Percentiles rank a stretch among this genome's conserved stretches.
Evolutionary conservation across 1,140 invertebrate genomes (phyloP).

Genomic region (Sycophila sp.): DNA sequence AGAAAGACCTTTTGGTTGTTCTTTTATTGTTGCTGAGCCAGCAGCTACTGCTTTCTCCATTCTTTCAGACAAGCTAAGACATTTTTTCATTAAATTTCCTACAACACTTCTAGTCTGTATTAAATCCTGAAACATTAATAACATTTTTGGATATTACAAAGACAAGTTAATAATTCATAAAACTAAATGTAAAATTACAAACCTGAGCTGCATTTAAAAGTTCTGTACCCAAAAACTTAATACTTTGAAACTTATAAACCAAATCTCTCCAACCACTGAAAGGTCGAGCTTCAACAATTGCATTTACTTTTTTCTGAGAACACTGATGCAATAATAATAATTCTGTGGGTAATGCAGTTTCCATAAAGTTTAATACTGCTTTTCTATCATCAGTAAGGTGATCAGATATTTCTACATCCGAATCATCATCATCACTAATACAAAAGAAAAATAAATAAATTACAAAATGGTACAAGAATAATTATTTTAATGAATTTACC

Average conservation of each 20-base stretch:
- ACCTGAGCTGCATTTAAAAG: conserved; percentile 78
- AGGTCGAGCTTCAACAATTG: conserved; percentile 74
- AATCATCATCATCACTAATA: conserved; percentile 71
- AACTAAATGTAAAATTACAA: too few relatives aligned
- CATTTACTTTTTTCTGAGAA: conserved; percentile 78
- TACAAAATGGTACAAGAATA: neutral
- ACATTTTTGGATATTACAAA: neutral
- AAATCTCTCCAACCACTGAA: conserved; percentile 79
- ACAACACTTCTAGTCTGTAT: conserved; percentile 77
- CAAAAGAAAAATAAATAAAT: neutral
- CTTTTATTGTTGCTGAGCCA: conserved; percentile 72
- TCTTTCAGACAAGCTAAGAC: conserved; percentile 75
- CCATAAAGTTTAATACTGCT: conserved; percentile 81
- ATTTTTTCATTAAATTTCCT: conserved; percentile 78
- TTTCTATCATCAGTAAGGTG: conserved; percentile 75
- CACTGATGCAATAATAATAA: conserved; percentile 75
- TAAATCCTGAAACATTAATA: conserved; percentile 61
- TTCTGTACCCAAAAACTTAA: conserved; percentile 75
- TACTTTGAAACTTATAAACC: conserved; percentile 76
- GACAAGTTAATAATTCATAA: too few relatives aligned
- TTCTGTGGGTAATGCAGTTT: conserved; percentile 73
- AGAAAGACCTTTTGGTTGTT: conserved; percentile 69
- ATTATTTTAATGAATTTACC: conserved; percentile 42
- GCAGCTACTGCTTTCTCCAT: conserved; percentile 79
- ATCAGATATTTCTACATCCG: conserved; percentile 76